Conservation (phyloP, 2,797 vertebrate species). For the Liasis olivaceus region DNA sequence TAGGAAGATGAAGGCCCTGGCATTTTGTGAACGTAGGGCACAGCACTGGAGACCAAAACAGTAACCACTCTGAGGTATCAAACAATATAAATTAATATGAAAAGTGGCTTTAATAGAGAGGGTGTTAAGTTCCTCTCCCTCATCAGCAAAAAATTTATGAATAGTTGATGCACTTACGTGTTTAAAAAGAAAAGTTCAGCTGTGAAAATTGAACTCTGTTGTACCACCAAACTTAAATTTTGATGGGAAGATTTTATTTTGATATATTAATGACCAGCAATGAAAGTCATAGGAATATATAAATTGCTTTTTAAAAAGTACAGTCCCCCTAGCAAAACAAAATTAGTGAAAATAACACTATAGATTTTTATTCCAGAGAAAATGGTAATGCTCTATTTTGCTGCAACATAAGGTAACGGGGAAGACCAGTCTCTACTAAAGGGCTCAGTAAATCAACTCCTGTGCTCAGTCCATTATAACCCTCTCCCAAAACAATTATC, state of each 20-base stretch:
- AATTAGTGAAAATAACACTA: conserved; percentile 22
- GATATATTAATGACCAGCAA: neutral
- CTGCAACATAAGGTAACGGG: conserved; percentile 3
- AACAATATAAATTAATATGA: conserved; percentile 35
- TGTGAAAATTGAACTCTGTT: conserved; percentile 10
- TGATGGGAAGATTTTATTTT: conserved; percentile 14
- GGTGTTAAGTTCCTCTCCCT: conserved; percentile 32
- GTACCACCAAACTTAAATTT: conserved; percentile 33
- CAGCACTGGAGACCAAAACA: conserved; percentile 68
- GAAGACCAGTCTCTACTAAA: neutral
- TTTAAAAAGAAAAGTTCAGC: conserved; percentile 37
- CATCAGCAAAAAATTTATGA: conserved; percentile 38
- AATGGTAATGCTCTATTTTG: conserved; percentile 7
- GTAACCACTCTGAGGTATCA: conserved; percentile 69
- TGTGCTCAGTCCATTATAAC: neutral
- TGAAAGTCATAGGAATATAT: neutral
- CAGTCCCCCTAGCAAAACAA: neutral
- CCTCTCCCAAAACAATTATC: neutral
- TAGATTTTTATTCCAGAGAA: conserved; percentile 19
- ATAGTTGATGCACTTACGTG: conserved; percentile 52
- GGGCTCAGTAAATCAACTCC: neutral
- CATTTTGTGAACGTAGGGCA: conserved; percentile 68
- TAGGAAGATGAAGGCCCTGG: conserved; percentile 67
- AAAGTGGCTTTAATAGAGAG: neutral
- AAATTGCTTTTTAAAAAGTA: neutral